A percentile compares a stretch with the other conserved stretches of the same genome.
Conservation (phyloP, 2,888 invertebrate genomes). For the Cataglyphis albicans region DNA sequence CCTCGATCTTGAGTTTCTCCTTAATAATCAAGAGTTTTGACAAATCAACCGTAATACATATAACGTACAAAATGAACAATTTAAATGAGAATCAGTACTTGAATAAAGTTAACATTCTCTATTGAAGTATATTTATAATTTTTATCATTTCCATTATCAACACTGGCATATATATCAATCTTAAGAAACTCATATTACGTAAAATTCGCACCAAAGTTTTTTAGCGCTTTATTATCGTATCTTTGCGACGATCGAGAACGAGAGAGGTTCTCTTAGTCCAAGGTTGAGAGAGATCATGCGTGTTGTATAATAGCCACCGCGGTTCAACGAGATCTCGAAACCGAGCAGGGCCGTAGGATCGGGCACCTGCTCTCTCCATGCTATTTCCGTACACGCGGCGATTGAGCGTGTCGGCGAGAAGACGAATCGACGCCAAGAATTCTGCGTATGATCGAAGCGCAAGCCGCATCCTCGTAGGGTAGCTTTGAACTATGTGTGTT, state of each 20-base stretch:
- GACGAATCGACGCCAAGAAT: conserved; percentile 57
- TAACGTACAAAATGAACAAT: background rate
- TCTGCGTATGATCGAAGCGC: conserved; percentile 58
- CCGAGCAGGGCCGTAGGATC: conserved; percentile 69
- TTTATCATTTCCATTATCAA: background rate
- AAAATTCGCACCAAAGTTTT: background rate
- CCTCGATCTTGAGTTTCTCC: background rate
- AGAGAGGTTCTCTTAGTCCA: conserved; percentile 60
- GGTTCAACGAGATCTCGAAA: conserved; percentile 54
- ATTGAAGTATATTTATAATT: background rate
- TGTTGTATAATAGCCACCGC: conserved; percentile 72
- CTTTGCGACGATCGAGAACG: background rate
- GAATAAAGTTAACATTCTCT: background rate
- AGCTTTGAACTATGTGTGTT: conserved; percentile 33
- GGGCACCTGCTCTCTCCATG: conserved; percentile 54
- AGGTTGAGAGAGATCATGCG: conserved; percentile 66
- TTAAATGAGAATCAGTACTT: background rate
- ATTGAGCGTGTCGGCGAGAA: conserved; percentile 44
- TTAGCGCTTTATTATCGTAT: background rate
- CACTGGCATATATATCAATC: background rate
- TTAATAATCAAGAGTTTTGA: background rate
- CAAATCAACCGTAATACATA: background rate
- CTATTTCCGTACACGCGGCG: conserved; percentile 66
- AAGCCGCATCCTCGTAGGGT: conserved; percentile 6
- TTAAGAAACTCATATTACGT: background rate